These are phyloP conservation scores for Pteronotus mesoamericanus DNA, from an alignment of 2,797 vertebrate genomes.

Conservation along the genomic window DNA sequence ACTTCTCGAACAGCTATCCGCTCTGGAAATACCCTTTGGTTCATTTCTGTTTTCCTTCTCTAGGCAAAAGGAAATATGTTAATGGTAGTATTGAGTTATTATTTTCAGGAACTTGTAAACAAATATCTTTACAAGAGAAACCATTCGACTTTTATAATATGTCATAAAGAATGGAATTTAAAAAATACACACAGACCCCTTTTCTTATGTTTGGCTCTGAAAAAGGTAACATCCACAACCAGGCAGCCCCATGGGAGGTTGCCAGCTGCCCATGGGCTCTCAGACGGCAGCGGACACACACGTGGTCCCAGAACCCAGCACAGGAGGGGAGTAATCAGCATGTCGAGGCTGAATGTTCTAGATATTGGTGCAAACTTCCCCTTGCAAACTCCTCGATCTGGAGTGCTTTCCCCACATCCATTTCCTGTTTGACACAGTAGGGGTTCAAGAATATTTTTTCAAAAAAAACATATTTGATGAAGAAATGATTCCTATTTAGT, in stretches of 20 bases:
- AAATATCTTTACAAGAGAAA: slow-evolving; percentile 45
- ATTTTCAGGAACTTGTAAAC: slow-evolving; percentile 56
- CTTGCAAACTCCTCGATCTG: not conserved
- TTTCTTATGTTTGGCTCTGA: slow-evolving; percentile 36
- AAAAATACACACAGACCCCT: slow-evolving; percentile 36
- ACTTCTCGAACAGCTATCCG: slow-evolving; percentile 52
- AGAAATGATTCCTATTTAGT: not conserved
- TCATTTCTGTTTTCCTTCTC: slow-evolving; percentile 56
- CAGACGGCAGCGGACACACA: not conserved
- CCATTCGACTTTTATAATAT: slow-evolving; percentile 37
- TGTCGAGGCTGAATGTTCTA: not conserved
- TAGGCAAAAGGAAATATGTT: slow-evolving; percentile 46
- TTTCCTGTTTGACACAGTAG: not conserved
- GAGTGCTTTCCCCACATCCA: not conserved
- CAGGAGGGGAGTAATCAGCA: not conserved
- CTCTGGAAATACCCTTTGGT: slow-evolving; percentile 58
- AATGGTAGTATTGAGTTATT: slow-evolving; percentile 39
- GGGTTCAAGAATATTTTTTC: not conserved
- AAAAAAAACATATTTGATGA: not conserved
- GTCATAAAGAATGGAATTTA: slow-evolving; percentile 14
- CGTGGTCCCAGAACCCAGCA: not conserved
- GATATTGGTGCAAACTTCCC: not conserved
- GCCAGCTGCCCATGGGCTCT: not conserved
- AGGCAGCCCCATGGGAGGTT: not conserved
- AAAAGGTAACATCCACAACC: not conserved